Conservation (phyloP, 2,888 invertebrate genomes). For the Netelia melanura region DNA sequence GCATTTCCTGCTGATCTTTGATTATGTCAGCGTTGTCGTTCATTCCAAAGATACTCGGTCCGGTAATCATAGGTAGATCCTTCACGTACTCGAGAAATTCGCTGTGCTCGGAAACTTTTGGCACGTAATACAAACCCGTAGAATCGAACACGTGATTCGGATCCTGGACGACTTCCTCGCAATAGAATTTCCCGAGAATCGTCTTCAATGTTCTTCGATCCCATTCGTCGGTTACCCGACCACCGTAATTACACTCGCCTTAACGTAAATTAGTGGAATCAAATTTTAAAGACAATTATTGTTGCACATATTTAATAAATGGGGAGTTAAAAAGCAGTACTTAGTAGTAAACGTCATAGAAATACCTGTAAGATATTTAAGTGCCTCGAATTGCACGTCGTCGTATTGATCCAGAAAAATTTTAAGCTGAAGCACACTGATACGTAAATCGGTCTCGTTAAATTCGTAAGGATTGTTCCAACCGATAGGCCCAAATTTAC, state of each 20-base stretch:
- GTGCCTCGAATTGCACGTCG: slow-evolving; percentile 94
- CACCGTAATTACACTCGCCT: slow-evolving; percentile 98
- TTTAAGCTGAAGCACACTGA: slow-evolving; percentile 95
- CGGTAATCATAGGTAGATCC: slow-evolving; percentile 91
- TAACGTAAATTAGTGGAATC: slow-evolving; percentile 1
- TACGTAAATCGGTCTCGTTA: slow-evolving; percentile 96
- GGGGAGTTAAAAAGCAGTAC: neutral
- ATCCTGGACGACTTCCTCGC: slow-evolving; percentile 88
- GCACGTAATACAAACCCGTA: slow-evolving; percentile 90
- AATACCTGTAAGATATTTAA: slow-evolving; percentile 91
- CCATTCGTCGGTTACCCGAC: slow-evolving; percentile 98
- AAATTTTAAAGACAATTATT: neutral
- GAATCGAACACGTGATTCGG: slow-evolving; percentile 77
- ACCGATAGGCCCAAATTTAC: slow-evolving; percentile 96
- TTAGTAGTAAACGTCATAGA: too few species aligned
- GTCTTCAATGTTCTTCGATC: slow-evolving; percentile 95
- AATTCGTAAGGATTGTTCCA: slow-evolving; percentile 99
- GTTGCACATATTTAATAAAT: neutral
- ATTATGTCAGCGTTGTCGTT: slow-evolving; percentile 97
- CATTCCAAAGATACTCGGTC: slow-evolving; percentile 95
- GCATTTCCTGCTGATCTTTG: slow-evolving; percentile 95
- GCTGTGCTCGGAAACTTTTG: slow-evolving; percentile 89
- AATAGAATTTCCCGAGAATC: slow-evolving; percentile 93
- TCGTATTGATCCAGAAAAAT: slow-evolving; percentile 94
- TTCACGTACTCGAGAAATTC: slow-evolving; percentile 89